Conservation (phyloP, 2,113 vertebrate species). For the Ctenodactylus gundi region DNA sequence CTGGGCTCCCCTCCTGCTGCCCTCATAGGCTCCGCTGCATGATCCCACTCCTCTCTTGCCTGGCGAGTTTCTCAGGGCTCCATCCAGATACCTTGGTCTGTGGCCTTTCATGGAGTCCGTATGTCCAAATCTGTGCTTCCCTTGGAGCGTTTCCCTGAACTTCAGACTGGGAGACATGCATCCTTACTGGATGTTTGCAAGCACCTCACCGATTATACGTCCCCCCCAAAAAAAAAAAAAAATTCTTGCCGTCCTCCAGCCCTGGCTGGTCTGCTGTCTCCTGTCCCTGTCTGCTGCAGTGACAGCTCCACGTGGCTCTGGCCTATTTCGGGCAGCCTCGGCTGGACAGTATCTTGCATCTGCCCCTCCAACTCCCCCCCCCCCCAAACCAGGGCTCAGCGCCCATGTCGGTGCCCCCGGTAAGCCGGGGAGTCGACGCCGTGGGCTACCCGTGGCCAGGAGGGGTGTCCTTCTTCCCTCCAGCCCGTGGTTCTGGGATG, state of each 20-base stretch:
- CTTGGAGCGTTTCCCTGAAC: background rate
- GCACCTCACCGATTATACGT: background rate
- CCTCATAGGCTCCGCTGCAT: background rate
- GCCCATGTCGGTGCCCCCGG: background rate
- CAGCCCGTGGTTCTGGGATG: background rate
- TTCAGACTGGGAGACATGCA: background rate
- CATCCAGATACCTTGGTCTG: background rate
- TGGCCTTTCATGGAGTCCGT: background rate
- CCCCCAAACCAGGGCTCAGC: too few species aligned
- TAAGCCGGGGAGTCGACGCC: background rate
- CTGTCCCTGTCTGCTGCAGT: background rate
- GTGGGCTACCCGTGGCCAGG: rapidly evolving
- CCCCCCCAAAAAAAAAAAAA: too few species aligned
- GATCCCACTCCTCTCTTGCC: background rate
- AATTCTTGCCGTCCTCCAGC: background rate
- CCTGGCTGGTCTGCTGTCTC: background rate
- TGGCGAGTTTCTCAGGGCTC: background rate
- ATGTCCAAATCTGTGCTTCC: background rate
- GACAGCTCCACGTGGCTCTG: background rate
- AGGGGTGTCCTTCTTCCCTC: background rate
- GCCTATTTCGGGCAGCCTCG: background rate
- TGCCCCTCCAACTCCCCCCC: too few species aligned
- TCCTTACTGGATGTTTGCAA: background rate
- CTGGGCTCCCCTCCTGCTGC: too few species aligned
- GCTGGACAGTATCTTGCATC: background rate